Base-by-base conservation (phyloP, 2,888 invertebrate genomes). In the Mesopsocus fuscifrons region DNA sequence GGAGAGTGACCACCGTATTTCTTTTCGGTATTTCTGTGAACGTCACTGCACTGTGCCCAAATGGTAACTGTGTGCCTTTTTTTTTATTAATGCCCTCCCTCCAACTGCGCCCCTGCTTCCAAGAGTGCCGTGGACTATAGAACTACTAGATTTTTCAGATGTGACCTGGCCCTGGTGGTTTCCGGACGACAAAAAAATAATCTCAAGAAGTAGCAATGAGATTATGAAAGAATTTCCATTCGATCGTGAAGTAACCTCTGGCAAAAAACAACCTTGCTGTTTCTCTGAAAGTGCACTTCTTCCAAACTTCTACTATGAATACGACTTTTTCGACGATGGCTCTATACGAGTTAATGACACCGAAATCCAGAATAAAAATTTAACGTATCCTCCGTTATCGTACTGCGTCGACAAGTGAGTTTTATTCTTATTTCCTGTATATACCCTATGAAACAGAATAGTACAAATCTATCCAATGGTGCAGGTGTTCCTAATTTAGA, bases 381-480 rank as follows among this genome's bases (percentile, higher is more conserved):
- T 33, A 15, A 33, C 9, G 17, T 33, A 33, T 9, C 3, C 15
- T 33, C 33, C 33, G 5, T 5, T 33, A 17, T 33, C 33, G 5
- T 33, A 5, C 17, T 33, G 33, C 17, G 33, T 33, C 15, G 33
- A 33, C 17, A 33, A 16, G 33, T 33, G 17, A 33, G 33, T 33
- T 6, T 33, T n/a, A n/a, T n/a, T n/a, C n/a, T n/a, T n/a, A n/a
- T n/a, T 30, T 30, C 30, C 30, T 30, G 9, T 30, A 9, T n/a
- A n/a, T n/a, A n/a, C n/a, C n/a, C n/a, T n/a, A n/a, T n/a, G n/a
- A n/a, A n/a, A n/a, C n/a, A n/a, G n/a, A n/a, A n/a, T n/a, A n/a
- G n/a, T n/a, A n/a, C n/a, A n/a, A n/a, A n/a, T n/a, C n/a, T n/a
- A n/a, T n/a, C n/a, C n/a, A n/a, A n/a, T n/a, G n/a, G n/a, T n/a